Conservation (phyloP, 1,140 invertebrate species). For the Papilio polytes region DNA sequence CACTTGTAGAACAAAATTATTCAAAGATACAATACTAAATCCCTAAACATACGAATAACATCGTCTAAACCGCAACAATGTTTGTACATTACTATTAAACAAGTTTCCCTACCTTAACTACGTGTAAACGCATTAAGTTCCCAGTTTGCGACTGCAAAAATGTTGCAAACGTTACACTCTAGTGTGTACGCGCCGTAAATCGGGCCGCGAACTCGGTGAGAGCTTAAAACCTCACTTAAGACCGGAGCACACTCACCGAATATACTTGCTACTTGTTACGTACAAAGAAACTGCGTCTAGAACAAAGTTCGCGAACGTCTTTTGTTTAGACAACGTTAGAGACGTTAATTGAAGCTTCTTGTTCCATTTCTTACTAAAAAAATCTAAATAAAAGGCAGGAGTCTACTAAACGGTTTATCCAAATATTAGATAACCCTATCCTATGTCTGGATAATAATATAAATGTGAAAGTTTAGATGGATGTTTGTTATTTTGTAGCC, state of each 20-base stretch:
- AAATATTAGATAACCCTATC: too few species aligned
- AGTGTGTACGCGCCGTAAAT: conserved; percentile 39
- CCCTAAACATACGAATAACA: not conserved
- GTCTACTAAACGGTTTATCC: not conserved
- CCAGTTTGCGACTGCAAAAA: conserved; percentile 33
- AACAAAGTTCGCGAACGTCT: conserved; percentile 26
- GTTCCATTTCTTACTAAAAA: not conserved
- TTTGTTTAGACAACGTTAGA: conserved; percentile 18
- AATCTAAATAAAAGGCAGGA: not conserved
- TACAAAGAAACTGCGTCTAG: conserved; percentile 9
- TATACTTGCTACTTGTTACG: conserved; percentile 53
- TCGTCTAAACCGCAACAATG: conserved; percentile 1
- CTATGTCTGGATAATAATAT: too few species aligned
- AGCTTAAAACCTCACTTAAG: conserved; percentile 39
- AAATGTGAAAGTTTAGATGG: too few species aligned
- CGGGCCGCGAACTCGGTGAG: conserved; percentile 31
- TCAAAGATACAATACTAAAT: not conserved
- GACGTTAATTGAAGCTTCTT: not conserved
- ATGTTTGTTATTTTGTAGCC: too few species aligned
- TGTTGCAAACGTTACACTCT: conserved; percentile 36
- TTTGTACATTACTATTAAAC: conserved; percentile 18
- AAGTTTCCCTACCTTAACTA: conserved; percentile 21
- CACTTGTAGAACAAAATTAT: too few species aligned
- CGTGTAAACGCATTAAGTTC: conserved; percentile 33
- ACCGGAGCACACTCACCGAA: conserved; percentile 32